These are phyloP conservation scores for Zosterops borbonicus DNA, from an alignment of 2,113 vertebrate species.

Conservation along the genomic window DNA sequence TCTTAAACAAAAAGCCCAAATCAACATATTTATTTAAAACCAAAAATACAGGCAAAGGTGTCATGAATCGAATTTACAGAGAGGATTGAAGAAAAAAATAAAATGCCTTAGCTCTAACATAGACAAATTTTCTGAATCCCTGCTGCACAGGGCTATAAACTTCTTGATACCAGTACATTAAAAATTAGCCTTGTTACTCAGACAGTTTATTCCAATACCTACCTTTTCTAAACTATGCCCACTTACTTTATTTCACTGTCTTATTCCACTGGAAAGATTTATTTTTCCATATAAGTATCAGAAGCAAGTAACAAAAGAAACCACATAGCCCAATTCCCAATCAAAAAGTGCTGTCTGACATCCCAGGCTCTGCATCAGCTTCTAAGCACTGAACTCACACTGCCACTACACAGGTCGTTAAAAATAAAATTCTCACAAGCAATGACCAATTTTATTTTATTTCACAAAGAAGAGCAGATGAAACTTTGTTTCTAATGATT, in stretches of 20 bases:
- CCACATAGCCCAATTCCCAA: not conserved
- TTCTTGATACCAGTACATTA: not conserved
- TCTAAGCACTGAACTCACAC: not conserved
- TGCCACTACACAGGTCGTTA: not conserved
- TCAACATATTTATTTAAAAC: not conserved
- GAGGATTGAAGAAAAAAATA: not conserved
- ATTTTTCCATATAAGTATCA: not conserved
- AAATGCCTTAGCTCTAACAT: not conserved
- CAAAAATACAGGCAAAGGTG: not conserved
- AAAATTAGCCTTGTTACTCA: not conserved
- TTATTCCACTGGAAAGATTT: not conserved
- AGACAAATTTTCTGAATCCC: not conserved
- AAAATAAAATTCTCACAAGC: not conserved
- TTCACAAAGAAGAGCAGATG: not conserved
- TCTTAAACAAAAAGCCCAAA: not conserved
- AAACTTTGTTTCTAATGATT: not conserved
- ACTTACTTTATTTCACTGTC: not conserved
- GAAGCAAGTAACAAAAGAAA: not conserved
- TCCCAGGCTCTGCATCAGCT: not conserved
- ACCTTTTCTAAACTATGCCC: not conserved
- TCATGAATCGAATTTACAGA: not conserved
- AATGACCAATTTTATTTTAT: not conserved
- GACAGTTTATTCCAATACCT: not conserved
- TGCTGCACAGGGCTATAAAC: not conserved
- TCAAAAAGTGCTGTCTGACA: not conserved